Percentiles rank a stretch among this genome's conserved stretches.
Evolutionary conservation across 2,888 invertebrate genomes (phyloP).

Genomic region (Acanthosepion pharaonis): DNA sequence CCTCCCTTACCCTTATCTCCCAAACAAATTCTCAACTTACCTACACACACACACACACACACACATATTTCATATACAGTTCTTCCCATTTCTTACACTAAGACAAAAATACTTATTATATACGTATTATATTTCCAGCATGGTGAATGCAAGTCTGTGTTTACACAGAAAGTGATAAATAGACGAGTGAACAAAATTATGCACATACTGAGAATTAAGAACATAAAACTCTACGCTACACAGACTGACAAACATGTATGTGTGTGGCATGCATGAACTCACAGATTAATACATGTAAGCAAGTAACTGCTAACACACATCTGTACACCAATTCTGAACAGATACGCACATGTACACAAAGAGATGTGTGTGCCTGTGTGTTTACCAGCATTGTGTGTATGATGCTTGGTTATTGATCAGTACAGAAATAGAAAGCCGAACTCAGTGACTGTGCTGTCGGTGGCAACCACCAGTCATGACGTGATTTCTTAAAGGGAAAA

Average conservation of each 20-base stretch:
- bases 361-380: not conserved
- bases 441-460: slow-evolving; percentile 6
- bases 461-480: not conserved
- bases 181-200: not conserved
- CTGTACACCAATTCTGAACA: not conserved
- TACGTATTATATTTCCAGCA: too few species aligned
- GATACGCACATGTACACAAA: not conserved
- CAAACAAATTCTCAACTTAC: too few species aligned
- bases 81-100: too few species aligned
- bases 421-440: not conserved
- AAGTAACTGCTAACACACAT: not conserved
- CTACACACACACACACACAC: too few species aligned
- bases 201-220: not conserved
- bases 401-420: not conserved
- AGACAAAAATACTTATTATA: too few species aligned
- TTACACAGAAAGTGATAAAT: not conserved
- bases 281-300: not conserved
- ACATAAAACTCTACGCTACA: not conserved
- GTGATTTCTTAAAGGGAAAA: not conserved
- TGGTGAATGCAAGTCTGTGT: too few species aligned
- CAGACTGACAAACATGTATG: too few species aligned
- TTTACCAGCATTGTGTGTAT: not conserved
- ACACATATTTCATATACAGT: too few species aligned
- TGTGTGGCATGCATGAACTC: not conserved
- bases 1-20: too few species aligned